These are phyloP conservation scores for Solenopsis invicta DNA, from an alignment of 1,140 invertebrate species.

Conservation along the genomic window DNA sequence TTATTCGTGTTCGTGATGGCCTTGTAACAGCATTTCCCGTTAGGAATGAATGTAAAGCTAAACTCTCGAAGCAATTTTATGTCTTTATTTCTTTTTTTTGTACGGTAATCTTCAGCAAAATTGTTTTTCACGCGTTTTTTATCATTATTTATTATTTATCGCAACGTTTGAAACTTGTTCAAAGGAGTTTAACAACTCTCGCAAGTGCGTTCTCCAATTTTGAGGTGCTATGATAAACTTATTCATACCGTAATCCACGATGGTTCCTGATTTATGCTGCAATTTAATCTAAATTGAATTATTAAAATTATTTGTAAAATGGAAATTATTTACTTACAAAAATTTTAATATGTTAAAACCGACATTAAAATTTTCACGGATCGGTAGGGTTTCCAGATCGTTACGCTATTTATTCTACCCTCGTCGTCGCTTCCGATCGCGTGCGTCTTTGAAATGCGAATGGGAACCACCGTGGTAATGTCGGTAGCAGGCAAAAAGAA, in stretches of 20 bases:
- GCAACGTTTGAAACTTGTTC: conserved; percentile 21
- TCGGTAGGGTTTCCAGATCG: not conserved
- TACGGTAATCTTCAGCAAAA: conserved; percentile 18
- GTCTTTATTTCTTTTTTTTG: conserved; percentile 6
- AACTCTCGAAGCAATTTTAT: conserved; percentile 23
- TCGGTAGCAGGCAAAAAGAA: conserved; percentile 63
- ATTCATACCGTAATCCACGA: conserved; percentile 60
- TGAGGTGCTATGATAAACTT: conserved; percentile 37
- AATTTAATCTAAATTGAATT: conserved; percentile 2
- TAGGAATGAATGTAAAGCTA: conserved; percentile 29
- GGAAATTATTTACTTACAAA: not conserved
- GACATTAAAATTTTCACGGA: not conserved
- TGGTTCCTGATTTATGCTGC: conserved; percentile 65
- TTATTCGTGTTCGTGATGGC: conserved; percentile 27
- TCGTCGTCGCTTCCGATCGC: conserved; percentile 7
- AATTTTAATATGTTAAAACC: not conserved
- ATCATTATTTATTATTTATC: conserved; percentile 4
- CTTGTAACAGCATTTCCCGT: conserved; percentile 24
- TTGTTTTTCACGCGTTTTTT: not conserved
- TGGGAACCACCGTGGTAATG: conserved; percentile 71
- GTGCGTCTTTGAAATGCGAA: conserved; percentile 13
- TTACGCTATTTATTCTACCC: not conserved
- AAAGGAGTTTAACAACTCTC: conserved; percentile 18
- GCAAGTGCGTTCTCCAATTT: conserved; percentile 54
- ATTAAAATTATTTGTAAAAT: not conserved